Evolutionary conservation across 2,888 invertebrate genomes (phyloP).

Genomic region (Caenorhabditis afra): DNA sequence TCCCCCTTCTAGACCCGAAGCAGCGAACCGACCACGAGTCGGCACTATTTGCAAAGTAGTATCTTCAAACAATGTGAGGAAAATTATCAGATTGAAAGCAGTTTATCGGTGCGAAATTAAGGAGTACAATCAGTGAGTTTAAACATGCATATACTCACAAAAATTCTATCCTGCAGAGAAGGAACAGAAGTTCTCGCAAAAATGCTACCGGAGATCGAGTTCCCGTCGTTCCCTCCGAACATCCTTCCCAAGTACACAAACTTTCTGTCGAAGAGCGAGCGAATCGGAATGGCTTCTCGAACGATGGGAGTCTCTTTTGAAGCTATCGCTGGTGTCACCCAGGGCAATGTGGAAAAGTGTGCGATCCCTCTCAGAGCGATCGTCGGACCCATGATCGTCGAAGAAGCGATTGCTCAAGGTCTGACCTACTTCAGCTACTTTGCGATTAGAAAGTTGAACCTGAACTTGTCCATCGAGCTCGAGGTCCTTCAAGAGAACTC

Average conservation of each 20-base stretch:
- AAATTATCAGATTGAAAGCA: too few relatives aligned
- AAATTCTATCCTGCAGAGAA: too few relatives aligned
- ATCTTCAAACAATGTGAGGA: slow-evolving; percentile 1
- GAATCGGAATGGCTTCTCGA: background rate
- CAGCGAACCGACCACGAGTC: background rate
- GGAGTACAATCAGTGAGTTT: slow-evolving; percentile 21
- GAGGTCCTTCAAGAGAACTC: slow-evolving; percentile 37
- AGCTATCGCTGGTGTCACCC: background rate
- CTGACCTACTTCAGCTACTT: slow-evolving; percentile 36
- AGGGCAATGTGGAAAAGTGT: slow-evolving; percentile 10
- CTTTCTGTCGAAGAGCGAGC: background rate
- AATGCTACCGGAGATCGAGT: slow-evolving; percentile 29
- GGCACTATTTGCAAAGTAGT: slow-evolving; percentile 24
- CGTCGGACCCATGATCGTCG: background rate
- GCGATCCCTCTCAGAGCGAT: background rate
- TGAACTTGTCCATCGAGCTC: slow-evolving; percentile 12
- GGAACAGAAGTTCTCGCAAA: slow-evolving; percentile 9
- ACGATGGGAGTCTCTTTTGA: slow-evolving; percentile 23
- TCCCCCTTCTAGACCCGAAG: too few relatives aligned
- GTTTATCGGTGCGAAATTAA: slow-evolving; percentile 38
- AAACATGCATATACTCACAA: too few relatives aligned
- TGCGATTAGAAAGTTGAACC: slow-evolving; percentile 6
- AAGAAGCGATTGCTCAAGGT: slow-evolving; percentile 7
- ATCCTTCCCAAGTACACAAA: slow-evolving; percentile 17
- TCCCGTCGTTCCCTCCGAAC: slow-evolving; percentile 4